These are phyloP conservation scores for Ylistrum balloti DNA, from an alignment of 1,140 invertebrate species.

Conservation along the genomic window DNA sequence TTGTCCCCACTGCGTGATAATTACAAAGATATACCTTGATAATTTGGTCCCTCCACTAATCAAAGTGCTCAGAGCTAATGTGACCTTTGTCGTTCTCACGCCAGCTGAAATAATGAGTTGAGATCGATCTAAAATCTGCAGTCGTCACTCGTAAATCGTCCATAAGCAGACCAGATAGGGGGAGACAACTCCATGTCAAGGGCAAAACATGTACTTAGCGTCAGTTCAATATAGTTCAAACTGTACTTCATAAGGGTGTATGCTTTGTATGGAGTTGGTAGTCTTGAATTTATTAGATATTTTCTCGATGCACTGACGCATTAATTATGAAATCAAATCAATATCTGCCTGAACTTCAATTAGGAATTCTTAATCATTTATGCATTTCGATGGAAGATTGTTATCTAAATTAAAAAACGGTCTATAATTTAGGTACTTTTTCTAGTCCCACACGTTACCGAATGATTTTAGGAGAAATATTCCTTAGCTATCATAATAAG, in stretches of 20 bases:
- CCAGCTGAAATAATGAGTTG: not conserved
- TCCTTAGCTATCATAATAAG: too few species aligned
- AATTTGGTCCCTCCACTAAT: conserved; percentile 3
- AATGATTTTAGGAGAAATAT: too few species aligned
- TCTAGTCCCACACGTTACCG: too few species aligned
- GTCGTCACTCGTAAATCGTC: conserved; percentile 8
- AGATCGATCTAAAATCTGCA: conserved; percentile 4
- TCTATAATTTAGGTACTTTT: too few species aligned
- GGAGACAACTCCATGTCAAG: not conserved
- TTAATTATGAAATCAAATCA: too few species aligned
- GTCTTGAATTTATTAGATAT: too few species aligned
- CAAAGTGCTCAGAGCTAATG: conserved; percentile 11
- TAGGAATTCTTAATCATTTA: too few species aligned
- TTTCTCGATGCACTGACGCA: too few species aligned
- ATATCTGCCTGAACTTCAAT: too few species aligned
- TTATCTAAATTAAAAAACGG: too few species aligned
- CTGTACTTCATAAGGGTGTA: not conserved
- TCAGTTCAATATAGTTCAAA: not conserved
- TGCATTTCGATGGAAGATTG: too few species aligned
- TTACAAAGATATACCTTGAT: not conserved
- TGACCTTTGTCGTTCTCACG: conserved; percentile 10
- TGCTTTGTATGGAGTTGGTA: too few species aligned
- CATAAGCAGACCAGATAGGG: not conserved
- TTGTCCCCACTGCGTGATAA: not conserved
- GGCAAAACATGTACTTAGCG: not conserved